phyloP scores from a whole-genome alignment of 2,113 vertebrate species.

The Takifugu flavidus region DNA sequence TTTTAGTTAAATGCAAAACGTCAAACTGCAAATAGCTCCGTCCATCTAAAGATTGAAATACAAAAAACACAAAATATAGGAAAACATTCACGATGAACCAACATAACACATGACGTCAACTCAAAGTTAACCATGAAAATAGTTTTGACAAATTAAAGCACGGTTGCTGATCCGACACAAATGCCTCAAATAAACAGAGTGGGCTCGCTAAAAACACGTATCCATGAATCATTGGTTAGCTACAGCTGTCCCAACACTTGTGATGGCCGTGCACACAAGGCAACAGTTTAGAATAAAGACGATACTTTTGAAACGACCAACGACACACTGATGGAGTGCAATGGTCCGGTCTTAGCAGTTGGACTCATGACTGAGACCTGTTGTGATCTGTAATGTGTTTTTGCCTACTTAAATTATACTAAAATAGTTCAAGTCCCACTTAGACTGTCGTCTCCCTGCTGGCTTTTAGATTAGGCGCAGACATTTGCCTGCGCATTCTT shows the following conservation, averaged over 20 bases:
- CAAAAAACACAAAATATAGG: slow-evolving; percentile 12
- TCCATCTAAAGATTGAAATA: slow-evolving; percentile 22
- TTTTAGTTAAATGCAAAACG: slow-evolving; percentile 25
- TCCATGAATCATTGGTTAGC: slow-evolving; percentile 46
- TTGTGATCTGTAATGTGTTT: slow-evolving; percentile 72
- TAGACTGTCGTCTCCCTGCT: slow-evolving; percentile 91
- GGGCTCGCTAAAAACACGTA: slow-evolving; percentile 2
- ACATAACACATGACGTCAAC: slow-evolving; percentile 58
- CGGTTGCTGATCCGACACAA: slow-evolving; percentile 49
- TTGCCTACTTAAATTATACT: slow-evolving; percentile 50
- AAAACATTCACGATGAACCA: slow-evolving; percentile 45
- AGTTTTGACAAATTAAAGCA: slow-evolving; percentile 64
- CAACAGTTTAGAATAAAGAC: slow-evolving; percentile 49
- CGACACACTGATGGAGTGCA: slow-evolving; percentile 57
- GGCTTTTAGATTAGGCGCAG: slow-evolving; percentile 92
- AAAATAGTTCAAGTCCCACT: slow-evolving; percentile 47
- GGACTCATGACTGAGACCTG: slow-evolving; percentile 46
- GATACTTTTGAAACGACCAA: slow-evolving; percentile 67
- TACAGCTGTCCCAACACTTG: slow-evolving; percentile 47
- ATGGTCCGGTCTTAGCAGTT: slow-evolving; percentile 51
- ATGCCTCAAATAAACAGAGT: slow-evolving; percentile 38
- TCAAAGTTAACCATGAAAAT: slow-evolving; percentile 37
- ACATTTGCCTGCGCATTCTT: slow-evolving; percentile 91
- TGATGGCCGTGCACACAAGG: slow-evolving; percentile 36
- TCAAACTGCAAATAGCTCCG: slow-evolving; percentile 19